phyloP scores from a whole-genome alignment of 2,888 invertebrate species.

The Phanerotoma sp. region DNA sequence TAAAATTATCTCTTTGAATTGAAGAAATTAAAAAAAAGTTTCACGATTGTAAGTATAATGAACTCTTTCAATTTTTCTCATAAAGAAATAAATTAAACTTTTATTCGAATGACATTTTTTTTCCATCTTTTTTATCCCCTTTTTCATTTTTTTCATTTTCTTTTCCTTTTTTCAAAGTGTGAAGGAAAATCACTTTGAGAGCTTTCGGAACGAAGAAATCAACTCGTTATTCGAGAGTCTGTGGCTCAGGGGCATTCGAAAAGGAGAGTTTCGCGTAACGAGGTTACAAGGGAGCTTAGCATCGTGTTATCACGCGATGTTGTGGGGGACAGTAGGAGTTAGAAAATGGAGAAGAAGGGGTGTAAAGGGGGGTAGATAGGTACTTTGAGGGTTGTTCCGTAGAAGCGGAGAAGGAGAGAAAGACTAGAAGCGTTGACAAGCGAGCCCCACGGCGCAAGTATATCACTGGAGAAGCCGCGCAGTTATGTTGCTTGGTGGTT shows the following conservation, averaged over 20 bases:
- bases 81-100: not conserved
- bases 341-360: not conserved
- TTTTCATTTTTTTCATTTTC: not conserved
- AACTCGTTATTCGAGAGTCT: constrained; percentile 20
- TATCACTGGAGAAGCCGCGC: constrained; percentile 41
- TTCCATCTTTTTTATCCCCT: not conserved
- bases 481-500: constrained; percentile 10
- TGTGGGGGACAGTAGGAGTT: constrained; percentile 1
- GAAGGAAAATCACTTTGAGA: constrained; percentile 18
- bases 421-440: constrained; percentile 43
- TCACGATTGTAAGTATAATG: not conserved
- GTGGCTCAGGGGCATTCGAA: constrained; percentile 21
- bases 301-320: constrained; percentile 44
- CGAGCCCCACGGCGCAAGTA: constrained; percentile 49
- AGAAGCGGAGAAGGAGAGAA: not conserved
- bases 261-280: constrained; percentile 34
- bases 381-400: constrained; percentile 1
- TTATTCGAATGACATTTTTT: too few species aligned
- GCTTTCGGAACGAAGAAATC: constrained; percentile 11
- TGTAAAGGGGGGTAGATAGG: constrained; percentile 1
- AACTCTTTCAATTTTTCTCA: not conserved
- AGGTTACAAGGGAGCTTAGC: constrained; percentile 43
- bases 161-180: not conserved
- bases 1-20: too few species aligned
- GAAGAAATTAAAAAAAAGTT: too few species aligned